Evolutionary conservation across 2,113 vertebrate species (phyloP), one percentile per base, ranked within the genome.

Genomic region (Sminthopsis crassicaudata): DNA sequence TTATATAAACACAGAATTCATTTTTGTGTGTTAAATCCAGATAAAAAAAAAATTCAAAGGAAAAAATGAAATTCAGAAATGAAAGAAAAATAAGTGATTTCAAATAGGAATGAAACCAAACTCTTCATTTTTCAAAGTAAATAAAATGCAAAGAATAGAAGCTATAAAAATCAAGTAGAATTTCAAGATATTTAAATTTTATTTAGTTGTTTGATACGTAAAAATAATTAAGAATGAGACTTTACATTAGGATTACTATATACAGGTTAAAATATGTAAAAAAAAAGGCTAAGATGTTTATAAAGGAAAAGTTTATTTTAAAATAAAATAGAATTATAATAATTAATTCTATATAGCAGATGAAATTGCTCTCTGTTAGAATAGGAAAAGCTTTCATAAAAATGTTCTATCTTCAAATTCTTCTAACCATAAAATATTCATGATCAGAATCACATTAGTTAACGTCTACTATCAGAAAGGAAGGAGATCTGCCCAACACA

Each of bases 31-130:
- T 42, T 84, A 23, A 84, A 84, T 84, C 42, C 16, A 23, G 36
- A 84, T 42, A 8, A 23, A 42, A 8, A 23, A 42, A 84, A 84
- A 84, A 84, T 84, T 42, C n/a, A 84, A 84, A 42, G 67, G 30
- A 84, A 84, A 84, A 84, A 42, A 84, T 84, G 16, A 23, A 84
- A 84, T 46, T 60, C 46, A 88, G 93, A 90, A 88, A n/a, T 50
- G 42, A 88, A 60, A 1, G 92, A 51, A 42, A 96, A 95, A 94
- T 30, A 67, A 60, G 27, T 52, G 26, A 92, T 9, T 92, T 93
- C 36, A n/a, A 96, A 2, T n/a, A 94, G 46, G 92, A 94, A 92
- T 95, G 6, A 96, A 95, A 95, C 52, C 91, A 11, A 84, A 94
- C 93, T 46, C 55, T 94, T 90, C 52, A 93, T 52, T 91, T 60